A percentile compares a stretch with the other conserved stretches of the same genome.
Evolutionary conservation across 2,888 invertebrate species (phyloP).

Genomic region (Esperia sulphurella): DNA sequence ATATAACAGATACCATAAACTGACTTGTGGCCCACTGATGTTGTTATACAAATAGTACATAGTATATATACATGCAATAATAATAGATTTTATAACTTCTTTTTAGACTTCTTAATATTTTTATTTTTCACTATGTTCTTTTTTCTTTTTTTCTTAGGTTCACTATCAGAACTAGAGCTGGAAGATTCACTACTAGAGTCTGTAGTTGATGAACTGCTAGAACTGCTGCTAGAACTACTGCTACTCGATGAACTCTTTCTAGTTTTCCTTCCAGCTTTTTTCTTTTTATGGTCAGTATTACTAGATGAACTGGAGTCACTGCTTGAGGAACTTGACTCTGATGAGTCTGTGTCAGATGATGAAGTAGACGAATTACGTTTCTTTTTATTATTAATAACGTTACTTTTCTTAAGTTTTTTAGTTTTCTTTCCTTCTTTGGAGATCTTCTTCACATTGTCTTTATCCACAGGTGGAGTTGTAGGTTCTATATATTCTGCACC

Average conservation of each 20-base stretch:
- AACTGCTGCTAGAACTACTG: slow-evolving; percentile 48
- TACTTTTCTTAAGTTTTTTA: slow-evolving; percentile 18
- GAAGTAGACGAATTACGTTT: slow-evolving; percentile 60
- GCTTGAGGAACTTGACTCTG: slow-evolving; percentile 50
- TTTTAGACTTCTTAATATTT: slow-evolving; percentile 31
- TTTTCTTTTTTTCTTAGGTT: slow-evolving; percentile 39
- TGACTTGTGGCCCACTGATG: too few species aligned
- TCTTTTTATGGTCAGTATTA: slow-evolving; percentile 49
- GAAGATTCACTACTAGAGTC: slow-evolving; percentile 42
- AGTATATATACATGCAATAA: background rate
- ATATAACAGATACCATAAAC: too few species aligned
- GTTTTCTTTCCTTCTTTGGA: slow-evolving; percentile 20
- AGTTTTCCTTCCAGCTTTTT: slow-evolving; percentile 37
- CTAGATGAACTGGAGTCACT: slow-evolving; percentile 60
- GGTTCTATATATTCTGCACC: slow-evolving; percentile 10
- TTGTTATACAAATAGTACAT: too few species aligned
- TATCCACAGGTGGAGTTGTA: slow-evolving; percentile 25
- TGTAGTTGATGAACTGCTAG: slow-evolving; percentile 50
- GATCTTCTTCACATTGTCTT: slow-evolving; percentile 11
- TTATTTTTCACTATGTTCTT: slow-evolving; percentile 37
- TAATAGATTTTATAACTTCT: slow-evolving; percentile 32
- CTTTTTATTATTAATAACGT: slow-evolving; percentile 21
- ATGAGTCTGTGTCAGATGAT: slow-evolving; percentile 52
- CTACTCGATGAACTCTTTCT: slow-evolving; percentile 55
- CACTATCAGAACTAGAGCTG: slow-evolving; percentile 57